Evolutionary conservation across 2,797 vertebrate genomes (phyloP), one percentile per base, ranked within the genome.

Genomic region (Neosilurus hyrtlii): DNA sequence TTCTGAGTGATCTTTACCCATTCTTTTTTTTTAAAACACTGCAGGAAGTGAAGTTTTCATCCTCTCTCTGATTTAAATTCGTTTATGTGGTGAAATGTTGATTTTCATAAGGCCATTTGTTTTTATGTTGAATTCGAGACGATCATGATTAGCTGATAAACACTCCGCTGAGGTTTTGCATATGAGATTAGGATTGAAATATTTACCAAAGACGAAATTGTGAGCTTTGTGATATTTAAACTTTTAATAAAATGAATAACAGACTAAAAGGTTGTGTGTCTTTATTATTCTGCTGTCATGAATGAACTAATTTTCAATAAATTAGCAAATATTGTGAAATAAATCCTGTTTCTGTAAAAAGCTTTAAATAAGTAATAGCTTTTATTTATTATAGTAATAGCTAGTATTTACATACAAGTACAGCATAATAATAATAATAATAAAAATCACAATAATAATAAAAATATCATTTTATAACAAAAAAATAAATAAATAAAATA

Each of bases 181-280:
- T 61, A 57, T 83, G 85, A 84, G n/a, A 79, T 86, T 91, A 91
- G 90, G 63, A 15, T 90, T 89, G 81, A 26, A 59, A 66, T 73
- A 89, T 79, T 78, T 10, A 7, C 59, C 37, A 15, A 56, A 10
- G 15, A 16, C 4, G 14, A 57, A 57, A 3, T 16, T 4, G 14
- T 16, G 14, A 87, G 89, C 86, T 91, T 91, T 93, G 89, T 95
- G 86, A 90, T 92, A 88, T 92, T 85, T 89, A 88, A 90, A 81
- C 90, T 94, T 94, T 91, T 94, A 94, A 93, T 94, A 94, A 95
- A 95, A 93, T 82, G 82, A 12, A 57, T 6, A 20, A 35, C 35
- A 74, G 57, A 71, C 26, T 87, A 67, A 91, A 30, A 20, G 0
- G 14, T 9, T 51, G 7, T 68, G 51, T 74, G 61, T 77, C 10